Evolutionary conservation across 2,113 vertebrate species (phyloP).

Genomic region (Helogale parvula): DNA sequence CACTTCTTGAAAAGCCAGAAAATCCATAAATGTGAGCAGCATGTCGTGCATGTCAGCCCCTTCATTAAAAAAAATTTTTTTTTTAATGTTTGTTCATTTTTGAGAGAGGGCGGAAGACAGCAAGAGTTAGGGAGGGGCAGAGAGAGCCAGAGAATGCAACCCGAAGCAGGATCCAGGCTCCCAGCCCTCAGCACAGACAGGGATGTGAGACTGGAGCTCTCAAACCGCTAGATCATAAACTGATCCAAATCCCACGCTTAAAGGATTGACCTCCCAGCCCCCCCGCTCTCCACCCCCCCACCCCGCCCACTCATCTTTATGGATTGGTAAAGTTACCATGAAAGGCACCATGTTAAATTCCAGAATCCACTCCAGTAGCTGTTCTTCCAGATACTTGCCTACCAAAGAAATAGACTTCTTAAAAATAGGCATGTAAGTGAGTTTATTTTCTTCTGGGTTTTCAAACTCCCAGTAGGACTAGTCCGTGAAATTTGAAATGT

Average conservation of each 20-base stretch:
- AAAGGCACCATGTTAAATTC: conserved; percentile 94
- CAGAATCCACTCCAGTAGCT: conserved; percentile 91
- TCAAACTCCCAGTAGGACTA: conserved; percentile 97
- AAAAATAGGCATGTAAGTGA: conserved; percentile 95
- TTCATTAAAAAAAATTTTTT: too few species aligned
- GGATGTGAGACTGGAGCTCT: too few species aligned
- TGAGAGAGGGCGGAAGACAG: too few species aligned
- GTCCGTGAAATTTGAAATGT: conserved; percentile 95
- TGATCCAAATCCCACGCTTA: too few species aligned
- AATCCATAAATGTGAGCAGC: conserved; percentile 96
- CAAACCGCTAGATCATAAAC: too few species aligned
- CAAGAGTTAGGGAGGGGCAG: too few species aligned
- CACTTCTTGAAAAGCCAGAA: conserved; percentile 98
- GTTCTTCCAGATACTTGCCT: conserved; percentile 94
- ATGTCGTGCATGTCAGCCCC: conserved; percentile 93
- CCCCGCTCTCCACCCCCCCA: conserved; percentile 72
- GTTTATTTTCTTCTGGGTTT: conserved; percentile 96
- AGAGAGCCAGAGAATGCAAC: too few species aligned
- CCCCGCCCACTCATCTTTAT: conserved; percentile 96
- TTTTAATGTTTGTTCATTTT: too few species aligned
- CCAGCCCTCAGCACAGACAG: too few species aligned
- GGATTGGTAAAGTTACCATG: conserved; percentile 90
- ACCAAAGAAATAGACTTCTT: conserved; percentile 93
- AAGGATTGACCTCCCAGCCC: too few species aligned
- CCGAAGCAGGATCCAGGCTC: too few species aligned